Evolutionary conservation across 2,797 vertebrate genomes (phyloP), one percentile per base, ranked within the genome.

Genomic region (Paramormyrops hopkinsi): DNA sequence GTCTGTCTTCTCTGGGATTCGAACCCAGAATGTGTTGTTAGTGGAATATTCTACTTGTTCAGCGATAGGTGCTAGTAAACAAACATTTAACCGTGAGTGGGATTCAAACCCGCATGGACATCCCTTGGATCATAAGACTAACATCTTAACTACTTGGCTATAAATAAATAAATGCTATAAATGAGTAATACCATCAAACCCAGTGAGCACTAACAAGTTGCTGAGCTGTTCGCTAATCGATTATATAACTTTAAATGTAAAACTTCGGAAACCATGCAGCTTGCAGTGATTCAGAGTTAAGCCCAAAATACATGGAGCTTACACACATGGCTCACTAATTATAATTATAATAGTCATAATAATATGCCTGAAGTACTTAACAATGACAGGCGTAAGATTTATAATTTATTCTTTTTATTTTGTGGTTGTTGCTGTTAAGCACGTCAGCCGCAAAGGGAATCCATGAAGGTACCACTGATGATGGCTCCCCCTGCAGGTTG

Each of bases 401-500:
- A 25, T 51, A 25, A 79, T 12, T 44, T 33, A 73, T 73, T 73
- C 4, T 37, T 6, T 37, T 41, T 73, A 73, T 33, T 73, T 73
- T 73, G 65, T 6, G 29, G 65, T 5, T 73, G 65, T 41, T 37
- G 41, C 41, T 82, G 76, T 44, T 19, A 46, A 46, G 83, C 53
- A 53, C 17, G 2, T 29, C 22, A 46, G 37, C 73, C 14, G 2
- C 17, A 9, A 41, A 79, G 76, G 41, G 17, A 44, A 22, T 46
- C 17, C 76, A 9, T 11, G 6, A 4, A n/a, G 1, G 76, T n/a
- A 9, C 6, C 41, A 22, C 3, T 46, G 41, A 46, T 22, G 41
- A 46, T 4, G 7, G 76, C 76, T 46, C 54, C 41, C 46, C 53
- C 59, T 88, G 62, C 94, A 99, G 99, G 94, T 94, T 99, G 85